Evolutionary conservation across 2,888 invertebrate species (phyloP).

Genomic region (Pedicia rivosa): DNA sequence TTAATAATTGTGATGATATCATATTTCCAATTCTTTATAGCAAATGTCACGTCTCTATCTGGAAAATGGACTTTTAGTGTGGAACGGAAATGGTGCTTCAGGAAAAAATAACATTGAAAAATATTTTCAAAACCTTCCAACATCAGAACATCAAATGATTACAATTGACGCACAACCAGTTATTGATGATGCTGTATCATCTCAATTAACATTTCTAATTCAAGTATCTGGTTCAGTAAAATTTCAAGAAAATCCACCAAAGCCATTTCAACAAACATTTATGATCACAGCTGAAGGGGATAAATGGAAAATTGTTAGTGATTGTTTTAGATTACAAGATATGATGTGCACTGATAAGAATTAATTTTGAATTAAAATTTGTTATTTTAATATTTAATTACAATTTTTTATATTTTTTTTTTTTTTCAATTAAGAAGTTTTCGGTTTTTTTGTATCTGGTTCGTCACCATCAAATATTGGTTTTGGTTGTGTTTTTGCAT

Average conservation of each 20-base stretch:
- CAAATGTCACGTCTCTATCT: constrained; percentile 66
- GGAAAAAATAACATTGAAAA: constrained; percentile 73
- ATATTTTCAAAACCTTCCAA: constrained; percentile 69
- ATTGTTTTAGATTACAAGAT: constrained; percentile 69
- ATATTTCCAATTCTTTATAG: constrained; percentile 28
- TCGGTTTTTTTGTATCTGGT: constrained; percentile 25
- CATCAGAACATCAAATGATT: constrained; percentile 57
- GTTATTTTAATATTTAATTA: constrained; percentile 9
- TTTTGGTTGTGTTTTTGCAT: constrained; percentile 75
- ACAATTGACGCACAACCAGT: constrained; percentile 83
- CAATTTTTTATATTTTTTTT: too few species aligned
- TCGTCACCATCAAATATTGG: constrained; percentile 43
- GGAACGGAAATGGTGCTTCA: constrained; percentile 80
- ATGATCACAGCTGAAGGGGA: constrained; percentile 73
- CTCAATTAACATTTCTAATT: constrained; percentile 67
- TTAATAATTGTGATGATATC: too few species aligned
- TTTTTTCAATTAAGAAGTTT: constrained; percentile 17
- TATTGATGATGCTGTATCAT: constrained; percentile 53
- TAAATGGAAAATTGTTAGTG: constrained; percentile 88
- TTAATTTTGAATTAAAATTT: not conserved
- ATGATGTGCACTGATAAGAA: constrained; percentile 15
- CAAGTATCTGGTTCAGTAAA: constrained; percentile 70
- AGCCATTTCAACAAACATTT: constrained; percentile 72
- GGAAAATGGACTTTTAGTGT: constrained; percentile 68
- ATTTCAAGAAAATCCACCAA: constrained; percentile 41